phyloP scores from a whole-genome alignment of 2,113 vertebrate species.

The Aptenodytes forsteri region DNA sequence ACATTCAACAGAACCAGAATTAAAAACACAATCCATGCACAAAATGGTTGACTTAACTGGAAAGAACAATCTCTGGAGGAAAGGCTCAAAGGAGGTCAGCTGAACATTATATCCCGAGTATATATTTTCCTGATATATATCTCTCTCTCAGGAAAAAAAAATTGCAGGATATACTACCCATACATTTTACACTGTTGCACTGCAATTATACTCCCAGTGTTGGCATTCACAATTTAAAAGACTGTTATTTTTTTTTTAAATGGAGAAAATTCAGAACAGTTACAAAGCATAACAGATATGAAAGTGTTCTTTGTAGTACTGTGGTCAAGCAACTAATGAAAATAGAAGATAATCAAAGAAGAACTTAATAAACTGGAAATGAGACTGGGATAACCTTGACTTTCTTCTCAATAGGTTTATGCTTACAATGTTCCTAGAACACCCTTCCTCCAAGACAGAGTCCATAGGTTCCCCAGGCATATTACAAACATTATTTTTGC shows the following conservation, averaged over 20 bases:
- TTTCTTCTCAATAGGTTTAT: background rate
- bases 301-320: background rate
- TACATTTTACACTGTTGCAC: background rate
- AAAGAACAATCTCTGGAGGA: background rate
- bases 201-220: background rate
- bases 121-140: background rate
- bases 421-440: background rate
- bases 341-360: background rate
- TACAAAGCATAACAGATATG: background rate
- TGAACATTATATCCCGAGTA: background rate
- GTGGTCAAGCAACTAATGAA: background rate
- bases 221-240: accelerated
- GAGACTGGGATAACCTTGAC: background rate
- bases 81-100: background rate
- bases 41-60: background rate
- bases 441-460: background rate
- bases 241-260: background rate
- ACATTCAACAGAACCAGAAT: background rate
- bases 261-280: background rate
- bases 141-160: background rate
- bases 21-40: background rate
- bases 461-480: background rate
- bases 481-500: background rate
- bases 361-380: background rate
- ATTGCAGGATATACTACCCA: background rate